phyloP scores from a whole-genome alignment of 2,888 invertebrate genomes.

The Rhopalosiphum nymphaeae region DNA sequence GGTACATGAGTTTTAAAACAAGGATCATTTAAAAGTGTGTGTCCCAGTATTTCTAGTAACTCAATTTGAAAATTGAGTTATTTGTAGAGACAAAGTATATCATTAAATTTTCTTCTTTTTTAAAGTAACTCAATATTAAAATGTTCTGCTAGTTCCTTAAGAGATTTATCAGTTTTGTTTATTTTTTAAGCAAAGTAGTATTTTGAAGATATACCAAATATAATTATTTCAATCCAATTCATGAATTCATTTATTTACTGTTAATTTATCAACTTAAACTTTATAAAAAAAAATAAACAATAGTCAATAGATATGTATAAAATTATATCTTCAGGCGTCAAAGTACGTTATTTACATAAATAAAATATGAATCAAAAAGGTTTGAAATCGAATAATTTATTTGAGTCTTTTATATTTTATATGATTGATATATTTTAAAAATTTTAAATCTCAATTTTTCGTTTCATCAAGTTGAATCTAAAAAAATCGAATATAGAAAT shows the following conservation, averaged over 20 bases:
- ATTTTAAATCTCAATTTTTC: not conserved
- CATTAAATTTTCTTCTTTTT: too few relatives aligned
- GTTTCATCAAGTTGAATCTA: not conserved
- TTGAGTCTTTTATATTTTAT: not conserved
- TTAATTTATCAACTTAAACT: not conserved
- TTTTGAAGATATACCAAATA: not conserved
- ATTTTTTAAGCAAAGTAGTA: not conserved
- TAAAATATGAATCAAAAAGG: not conserved
- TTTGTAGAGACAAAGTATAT: too few relatives aligned
- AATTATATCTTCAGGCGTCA: not conserved
- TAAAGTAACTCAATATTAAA: too few relatives aligned
- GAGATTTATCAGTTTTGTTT: too few relatives aligned
- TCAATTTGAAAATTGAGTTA: too few relatives aligned
- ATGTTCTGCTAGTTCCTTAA: too few relatives aligned
- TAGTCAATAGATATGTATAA: not conserved
- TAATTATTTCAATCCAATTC: not conserved
- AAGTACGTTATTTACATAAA: not conserved
- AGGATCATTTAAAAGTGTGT: too few relatives aligned
- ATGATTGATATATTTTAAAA: not conserved
- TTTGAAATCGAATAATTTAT: not conserved
- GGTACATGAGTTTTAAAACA: too few relatives aligned
- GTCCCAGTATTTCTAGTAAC: too few relatives aligned
- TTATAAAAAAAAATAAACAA: not conserved
- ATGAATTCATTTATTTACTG: not conserved
- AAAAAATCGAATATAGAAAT: not conserved